Conservation (phyloP, 2,113 vertebrate genomes). For the Donacobius atricapilla region DNA sequence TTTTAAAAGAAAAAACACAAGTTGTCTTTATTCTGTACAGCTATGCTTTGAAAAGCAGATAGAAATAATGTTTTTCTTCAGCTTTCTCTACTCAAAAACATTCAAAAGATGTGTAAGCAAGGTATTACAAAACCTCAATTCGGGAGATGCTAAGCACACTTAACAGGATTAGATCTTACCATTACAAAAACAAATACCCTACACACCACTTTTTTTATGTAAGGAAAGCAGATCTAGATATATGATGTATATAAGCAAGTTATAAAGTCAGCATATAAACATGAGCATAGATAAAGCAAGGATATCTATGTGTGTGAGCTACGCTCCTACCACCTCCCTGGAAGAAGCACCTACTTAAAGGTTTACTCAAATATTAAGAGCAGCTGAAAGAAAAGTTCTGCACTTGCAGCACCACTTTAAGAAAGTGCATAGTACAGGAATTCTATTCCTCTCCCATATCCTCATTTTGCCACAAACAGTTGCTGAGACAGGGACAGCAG, state of each 20-base stretch:
- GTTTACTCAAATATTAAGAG: background rate
- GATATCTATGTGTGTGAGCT: accelerated
- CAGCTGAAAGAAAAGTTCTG: background rate
- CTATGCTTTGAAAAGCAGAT: background rate
- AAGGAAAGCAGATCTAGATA: background rate
- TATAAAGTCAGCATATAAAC: background rate
- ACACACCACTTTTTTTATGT: background rate
- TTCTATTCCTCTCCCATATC: background rate
- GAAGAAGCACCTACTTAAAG: background rate
- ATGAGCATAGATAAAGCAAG: background rate
- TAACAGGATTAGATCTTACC: background rate
- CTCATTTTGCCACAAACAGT: background rate
- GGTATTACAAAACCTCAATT: background rate
- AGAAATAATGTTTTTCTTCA: background rate
- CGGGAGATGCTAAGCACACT: background rate
- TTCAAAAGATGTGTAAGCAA: background rate
- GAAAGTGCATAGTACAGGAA: background rate
- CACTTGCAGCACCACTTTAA: background rate
- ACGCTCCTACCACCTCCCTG: background rate
- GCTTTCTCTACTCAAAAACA: background rate
- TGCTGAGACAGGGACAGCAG: background rate
- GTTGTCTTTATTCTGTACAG: background rate
- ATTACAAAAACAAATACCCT: background rate
- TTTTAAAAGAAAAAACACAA: background rate
- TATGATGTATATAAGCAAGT: background rate